These are phyloP conservation scores for Rhinichthys osculus DNA, from an alignment of 2,797 vertebrate genomes.

Conservation along the genomic window DNA sequence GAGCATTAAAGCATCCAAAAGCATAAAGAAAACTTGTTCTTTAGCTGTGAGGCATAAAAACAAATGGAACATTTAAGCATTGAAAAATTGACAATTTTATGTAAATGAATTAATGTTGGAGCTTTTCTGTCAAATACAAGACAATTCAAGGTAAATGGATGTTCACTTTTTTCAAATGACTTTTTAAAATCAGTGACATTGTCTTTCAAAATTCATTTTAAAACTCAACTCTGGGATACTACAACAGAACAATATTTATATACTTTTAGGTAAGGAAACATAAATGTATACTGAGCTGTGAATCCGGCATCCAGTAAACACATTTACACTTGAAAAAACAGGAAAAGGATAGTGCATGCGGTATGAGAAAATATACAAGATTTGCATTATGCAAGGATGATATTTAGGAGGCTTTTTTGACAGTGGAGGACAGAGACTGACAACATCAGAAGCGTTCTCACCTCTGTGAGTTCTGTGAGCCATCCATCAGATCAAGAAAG, in stretches of 20 bases:
- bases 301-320: background rate
- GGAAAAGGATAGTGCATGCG: background rate
- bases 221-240: background rate
- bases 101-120: background rate
- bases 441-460: constrained; percentile 11
- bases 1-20: background rate
- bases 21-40: background rate
- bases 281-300: constrained; percentile 9
- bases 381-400: constrained; percentile 27
- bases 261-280: background rate
- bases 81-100: background rate
- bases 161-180: background rate
- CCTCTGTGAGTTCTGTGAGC: constrained; percentile 18
- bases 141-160: background rate
- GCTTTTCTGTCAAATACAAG: background rate
- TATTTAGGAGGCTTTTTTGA: constrained; percentile 35
- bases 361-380: constrained; percentile 61
- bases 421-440: constrained; percentile 10
- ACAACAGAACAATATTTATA: background rate
- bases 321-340: background rate
- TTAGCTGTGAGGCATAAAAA: background rate
- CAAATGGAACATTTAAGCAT: background rate
- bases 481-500: constrained; percentile 39
- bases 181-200: background rate
- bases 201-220: background rate